These are phyloP conservation scores for Chitala chitala DNA, from an alignment of 2,113 vertebrate genomes.

Conservation along the genomic window DNA sequence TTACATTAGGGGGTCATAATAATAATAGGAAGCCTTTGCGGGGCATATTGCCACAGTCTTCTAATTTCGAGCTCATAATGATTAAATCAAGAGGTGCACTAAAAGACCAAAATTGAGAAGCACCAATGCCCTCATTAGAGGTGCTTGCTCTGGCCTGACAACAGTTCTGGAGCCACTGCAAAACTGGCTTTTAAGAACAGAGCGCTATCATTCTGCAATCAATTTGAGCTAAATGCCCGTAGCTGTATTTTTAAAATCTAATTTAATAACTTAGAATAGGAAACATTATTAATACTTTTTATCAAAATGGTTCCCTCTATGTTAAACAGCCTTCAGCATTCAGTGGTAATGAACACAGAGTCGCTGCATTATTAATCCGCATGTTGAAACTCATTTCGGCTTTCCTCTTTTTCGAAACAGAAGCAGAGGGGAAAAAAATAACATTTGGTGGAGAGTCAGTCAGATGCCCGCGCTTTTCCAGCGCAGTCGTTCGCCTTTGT, in stretches of 20 bases:
- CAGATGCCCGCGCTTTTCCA: constrained; percentile 62
- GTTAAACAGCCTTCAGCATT: constrained; percentile 99
- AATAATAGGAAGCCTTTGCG: constrained; percentile 46
- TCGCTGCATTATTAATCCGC: constrained; percentile 96
- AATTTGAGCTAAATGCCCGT: constrained; percentile 93
- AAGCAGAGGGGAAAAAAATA: constrained; percentile 37
- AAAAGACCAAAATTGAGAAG: constrained; percentile 59
- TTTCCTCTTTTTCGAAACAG: constrained; percentile 63
- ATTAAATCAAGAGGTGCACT: constrained; percentile 64
- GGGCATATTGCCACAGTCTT: constrained; percentile 47
- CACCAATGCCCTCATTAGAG: constrained; percentile 57
- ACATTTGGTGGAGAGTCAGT: constrained; percentile 36
- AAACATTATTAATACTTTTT: constrained; percentile 99
- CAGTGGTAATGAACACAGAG: constrained; percentile 94
- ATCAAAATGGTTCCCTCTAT: constrained; percentile 93
- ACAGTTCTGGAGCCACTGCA: constrained; percentile 42
- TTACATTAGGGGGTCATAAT: constrained; percentile 50
- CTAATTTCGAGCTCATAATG: constrained; percentile 57
- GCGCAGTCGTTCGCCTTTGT: constrained; percentile 60
- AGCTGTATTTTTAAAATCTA: constrained; percentile 99
- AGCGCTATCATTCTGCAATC: constrained; percentile 93
- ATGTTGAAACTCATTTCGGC: constrained; percentile 89
- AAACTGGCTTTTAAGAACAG: constrained; percentile 75
- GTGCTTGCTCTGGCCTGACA: constrained; percentile 48
- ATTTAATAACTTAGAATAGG: constrained; percentile 99